These are phyloP conservation scores for Periparus ater DNA, from an alignment of 2,797 vertebrate genomes.

Conservation along the genomic window DNA sequence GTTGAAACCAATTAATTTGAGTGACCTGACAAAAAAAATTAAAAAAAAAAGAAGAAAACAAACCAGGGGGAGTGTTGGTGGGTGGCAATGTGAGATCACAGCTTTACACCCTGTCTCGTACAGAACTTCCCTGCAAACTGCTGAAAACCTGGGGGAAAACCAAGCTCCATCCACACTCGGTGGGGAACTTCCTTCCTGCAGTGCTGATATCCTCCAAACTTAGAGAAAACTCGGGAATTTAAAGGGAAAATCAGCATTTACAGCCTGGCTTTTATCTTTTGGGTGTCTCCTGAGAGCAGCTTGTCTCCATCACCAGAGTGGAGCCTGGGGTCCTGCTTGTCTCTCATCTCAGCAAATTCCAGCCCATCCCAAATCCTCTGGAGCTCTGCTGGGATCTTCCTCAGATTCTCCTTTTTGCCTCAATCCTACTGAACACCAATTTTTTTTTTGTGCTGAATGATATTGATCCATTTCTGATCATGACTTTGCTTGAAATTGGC, in stretches of 20 bases:
- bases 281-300: background rate
- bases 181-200: background rate
- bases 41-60: too few species aligned
- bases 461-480: background rate
- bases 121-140: background rate
- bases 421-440: fast-evolving
- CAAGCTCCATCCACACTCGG: background rate
- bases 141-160: background rate
- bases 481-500: background rate
- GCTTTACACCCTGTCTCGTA: conserved; percentile 6
- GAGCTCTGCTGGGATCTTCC: background rate
- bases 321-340: background rate
- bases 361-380: background rate
- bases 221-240: background rate
- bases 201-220: background rate
- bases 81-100: conserved; percentile 38
- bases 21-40: background rate
- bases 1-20: conserved; percentile 44
- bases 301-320: background rate
- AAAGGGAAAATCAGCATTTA: background rate
- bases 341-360: background rate
- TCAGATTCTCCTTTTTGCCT: background rate
- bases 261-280: background rate
- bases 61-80: background rate
- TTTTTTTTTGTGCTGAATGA: background rate